Evolutionary conservation across 2,888 invertebrate species (phyloP).

Genomic region (Smittia aterrima): DNA sequence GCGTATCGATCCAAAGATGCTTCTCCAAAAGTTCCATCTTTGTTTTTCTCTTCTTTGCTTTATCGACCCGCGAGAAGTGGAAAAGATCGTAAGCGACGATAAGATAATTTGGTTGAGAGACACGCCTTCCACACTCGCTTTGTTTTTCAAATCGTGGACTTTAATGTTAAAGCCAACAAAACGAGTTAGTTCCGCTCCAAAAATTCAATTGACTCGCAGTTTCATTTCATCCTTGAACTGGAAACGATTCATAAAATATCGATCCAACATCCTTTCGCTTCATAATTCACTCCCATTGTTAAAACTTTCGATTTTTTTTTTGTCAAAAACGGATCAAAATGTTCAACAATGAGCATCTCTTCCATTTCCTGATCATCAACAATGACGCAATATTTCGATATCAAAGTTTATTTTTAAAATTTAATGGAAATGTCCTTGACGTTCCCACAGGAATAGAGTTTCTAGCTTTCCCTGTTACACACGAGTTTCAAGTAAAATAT

Average conservation of each 20-base stretch:
- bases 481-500: not conserved
- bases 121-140: slow-evolving; percentile 32
- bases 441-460: slow-evolving; percentile 30
- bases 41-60: not conserved
- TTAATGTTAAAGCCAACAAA: not conserved
- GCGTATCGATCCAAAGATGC: slow-evolving; percentile 15
- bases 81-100: slow-evolving; percentile 23
- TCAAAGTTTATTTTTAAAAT: not conserved
- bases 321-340: not conserved
- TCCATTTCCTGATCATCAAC: slow-evolving; percentile 9
- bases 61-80: not conserved
- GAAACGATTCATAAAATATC: not conserved
- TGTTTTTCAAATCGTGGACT: not conserved
- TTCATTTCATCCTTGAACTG: slow-evolving; percentile 36
- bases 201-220: slow-evolving; percentile 29
- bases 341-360: not conserved
- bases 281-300: slow-evolving; percentile 1
- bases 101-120: slow-evolving; percentile 37
- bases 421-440: slow-evolving; percentile 32
- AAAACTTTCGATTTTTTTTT: slow-evolving; percentile 12
- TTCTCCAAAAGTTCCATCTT: slow-evolving; percentile 9
- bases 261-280: not conserved
- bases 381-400: slow-evolving; percentile 16
- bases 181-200: slow-evolving; percentile 32
- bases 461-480: not conserved